Conservation (phyloP, 2,113 vertebrate species). For the Tyrannus savana region DNA sequence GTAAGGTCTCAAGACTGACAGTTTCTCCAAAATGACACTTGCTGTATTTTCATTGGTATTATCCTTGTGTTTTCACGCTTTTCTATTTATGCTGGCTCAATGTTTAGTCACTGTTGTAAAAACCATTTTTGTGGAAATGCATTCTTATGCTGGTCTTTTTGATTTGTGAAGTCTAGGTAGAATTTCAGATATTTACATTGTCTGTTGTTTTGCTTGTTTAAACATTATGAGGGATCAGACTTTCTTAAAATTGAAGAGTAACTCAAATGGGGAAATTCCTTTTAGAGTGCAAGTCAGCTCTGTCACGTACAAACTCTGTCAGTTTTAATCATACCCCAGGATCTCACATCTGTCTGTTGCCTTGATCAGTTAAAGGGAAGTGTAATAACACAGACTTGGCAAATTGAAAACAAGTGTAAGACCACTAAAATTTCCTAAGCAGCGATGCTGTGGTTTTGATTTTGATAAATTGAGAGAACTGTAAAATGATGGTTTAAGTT, state of each 20-base stretch:
- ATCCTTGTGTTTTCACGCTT: neutral
- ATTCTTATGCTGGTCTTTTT: neutral
- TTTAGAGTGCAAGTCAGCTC: neutral
- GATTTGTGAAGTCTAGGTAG: neutral
- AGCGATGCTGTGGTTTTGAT: neutral
- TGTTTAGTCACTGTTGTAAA: neutral
- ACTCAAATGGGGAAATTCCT: neutral
- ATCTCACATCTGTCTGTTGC: neutral
- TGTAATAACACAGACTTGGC: neutral
- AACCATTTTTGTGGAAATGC: neutral
- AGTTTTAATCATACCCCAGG: neutral
- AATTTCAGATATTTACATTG: neutral
- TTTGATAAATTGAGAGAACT: constrained; percentile 18
- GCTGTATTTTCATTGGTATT: neutral
- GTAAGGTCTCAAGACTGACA: neutral
- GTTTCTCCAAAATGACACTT: neutral
- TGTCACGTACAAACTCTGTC: neutral
- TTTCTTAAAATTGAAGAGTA: neutral
- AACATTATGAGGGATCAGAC: neutral
- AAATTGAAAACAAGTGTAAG: constrained; percentile 10
- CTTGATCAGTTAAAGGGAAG: constrained; percentile 20
- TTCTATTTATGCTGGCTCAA: neutral
- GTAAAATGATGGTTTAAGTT: constrained; percentile 16
- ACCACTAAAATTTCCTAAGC: neutral
- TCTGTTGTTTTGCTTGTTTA: neutral